phyloP scores from a whole-genome alignment of 2,797 vertebrate species.

The Tiaroga cobitis region DNA sequence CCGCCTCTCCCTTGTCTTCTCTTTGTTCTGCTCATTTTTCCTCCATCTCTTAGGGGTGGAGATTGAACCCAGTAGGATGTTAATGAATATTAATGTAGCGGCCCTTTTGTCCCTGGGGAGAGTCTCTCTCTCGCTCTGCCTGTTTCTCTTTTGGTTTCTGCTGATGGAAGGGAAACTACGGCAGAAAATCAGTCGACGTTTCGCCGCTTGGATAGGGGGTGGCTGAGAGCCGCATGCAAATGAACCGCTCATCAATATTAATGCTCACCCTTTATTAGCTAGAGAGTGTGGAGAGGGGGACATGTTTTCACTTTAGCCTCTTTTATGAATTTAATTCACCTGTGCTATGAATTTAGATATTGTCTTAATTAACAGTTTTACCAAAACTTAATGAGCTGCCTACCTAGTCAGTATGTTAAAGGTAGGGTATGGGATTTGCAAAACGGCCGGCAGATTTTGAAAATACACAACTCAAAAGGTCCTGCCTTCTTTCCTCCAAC shows the following conservation, averaged over 20 bases:
- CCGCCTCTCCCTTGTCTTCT: slow-evolving; percentile 47
- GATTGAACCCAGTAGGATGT: slow-evolving; percentile 59
- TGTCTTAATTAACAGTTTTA: not conserved
- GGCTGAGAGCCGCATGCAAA: slow-evolving; percentile 68
- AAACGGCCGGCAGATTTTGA: no score
- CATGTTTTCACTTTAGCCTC: slow-evolving; percentile 3
- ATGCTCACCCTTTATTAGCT: slow-evolving; percentile 64
- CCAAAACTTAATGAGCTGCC: not conserved
- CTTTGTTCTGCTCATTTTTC: slow-evolving; percentile 43
- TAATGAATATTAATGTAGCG: slow-evolving; percentile 72
- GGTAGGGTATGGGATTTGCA: no score
- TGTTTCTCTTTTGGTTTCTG: slow-evolving; percentile 70
- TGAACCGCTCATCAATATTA: slow-evolving; percentile 66
- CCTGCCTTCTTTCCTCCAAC: no score
- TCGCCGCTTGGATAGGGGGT: slow-evolving; percentile 51
- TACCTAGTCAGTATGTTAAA: not conserved
- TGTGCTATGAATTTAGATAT: not conserved
- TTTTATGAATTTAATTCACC: not conserved
- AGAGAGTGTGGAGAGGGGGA: slow-evolving; percentile 25
- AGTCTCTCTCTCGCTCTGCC: slow-evolving; percentile 49
- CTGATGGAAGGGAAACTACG: slow-evolving; percentile 72
- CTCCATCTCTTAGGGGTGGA: slow-evolving; percentile 54
- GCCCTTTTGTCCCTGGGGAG: slow-evolving; percentile 62
- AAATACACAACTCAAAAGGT: no score
- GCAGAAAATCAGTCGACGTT: slow-evolving; percentile 70